A percentile compares a stretch with the other conserved stretches of the same genome.
These are phyloP conservation scores for Pygoscelis antarcticus DNA, from an alignment of 2,113 vertebrate genomes.

Conservation along the genomic window DNA sequence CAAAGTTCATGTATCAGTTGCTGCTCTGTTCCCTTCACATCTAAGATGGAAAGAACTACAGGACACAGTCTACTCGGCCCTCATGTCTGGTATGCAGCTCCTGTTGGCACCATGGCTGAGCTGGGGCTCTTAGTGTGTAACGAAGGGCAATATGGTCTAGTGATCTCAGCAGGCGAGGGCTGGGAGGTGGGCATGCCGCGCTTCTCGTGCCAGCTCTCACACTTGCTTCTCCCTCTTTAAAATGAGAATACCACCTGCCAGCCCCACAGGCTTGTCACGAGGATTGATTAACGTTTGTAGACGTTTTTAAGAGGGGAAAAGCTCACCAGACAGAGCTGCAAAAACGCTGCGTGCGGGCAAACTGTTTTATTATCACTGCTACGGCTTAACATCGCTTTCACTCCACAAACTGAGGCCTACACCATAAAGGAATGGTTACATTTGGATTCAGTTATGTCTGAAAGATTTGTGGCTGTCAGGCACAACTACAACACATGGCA, in stretches of 20 bases:
- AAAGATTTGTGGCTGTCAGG: neutral
- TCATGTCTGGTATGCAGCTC: neutral
- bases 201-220: slow-evolving; percentile 33
- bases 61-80: neutral
- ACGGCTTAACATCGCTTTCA: accelerated
- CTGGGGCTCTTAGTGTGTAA: neutral
- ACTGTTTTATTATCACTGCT: neutral
- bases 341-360: neutral
- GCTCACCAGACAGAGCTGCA: neutral
- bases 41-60: neutral
- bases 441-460: neutral
- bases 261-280: slow-evolving; percentile 22
- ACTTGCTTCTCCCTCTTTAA: neutral
- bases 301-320: slow-evolving; percentile 1
- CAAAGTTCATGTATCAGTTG: neutral
- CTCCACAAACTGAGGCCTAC: neutral
- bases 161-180: slow-evolving; percentile 34
- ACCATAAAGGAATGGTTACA: neutral
- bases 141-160: neutral
- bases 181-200: neutral
- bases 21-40: neutral
- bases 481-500: neutral
- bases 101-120: neutral
- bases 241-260: slow-evolving; percentile 47
- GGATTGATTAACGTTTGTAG: slow-evolving; percentile 26